Base-by-base conservation (phyloP, 2,888 invertebrate genomes). In the Cephus runcator region DNA sequence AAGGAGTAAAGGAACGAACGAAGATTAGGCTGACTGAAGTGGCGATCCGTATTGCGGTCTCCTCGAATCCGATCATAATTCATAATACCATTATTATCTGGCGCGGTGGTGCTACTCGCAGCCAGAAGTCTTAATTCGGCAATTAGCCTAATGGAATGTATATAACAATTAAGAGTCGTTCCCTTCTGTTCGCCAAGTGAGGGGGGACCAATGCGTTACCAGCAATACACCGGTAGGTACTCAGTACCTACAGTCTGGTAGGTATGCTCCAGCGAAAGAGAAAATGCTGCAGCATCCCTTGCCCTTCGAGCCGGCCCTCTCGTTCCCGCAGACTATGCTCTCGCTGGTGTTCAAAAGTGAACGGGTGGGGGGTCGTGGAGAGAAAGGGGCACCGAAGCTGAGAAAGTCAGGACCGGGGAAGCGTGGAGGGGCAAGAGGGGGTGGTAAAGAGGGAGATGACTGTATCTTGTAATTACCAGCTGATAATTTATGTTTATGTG, bases 401-500 rank as follows among this genome's bases (percentile, higher is more conserved):
- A 76, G 77, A 78, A 79, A 40, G 79, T 74, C 75, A 36, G 77
- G 75, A 69, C 73, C 77, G 81, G 79, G 80, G 79, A 77, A 79
- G 75, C 73, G 79, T 76, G 75, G 77, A 34, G 69, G 71, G 79
- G 73, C 34, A 73, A 74, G 73, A 12, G 71, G 35, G 77, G 73
- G 73, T 30, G 79, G 81, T 79, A 75, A 79, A 80, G 79, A 82
- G 77, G 81, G 79, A 82, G 82, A 85, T 83, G 81, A 84, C 84
- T 89, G 90, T 91, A 90, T 90, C 89, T 90, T 88, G 91, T 91
- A 91, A 91, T 91, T 91, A 91, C 91, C 91, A 91, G 89, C 90
- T 91, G 91, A 91, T 91, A 91, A 91, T 91, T 91, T 91, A 91
- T 91, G 91, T 91, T 91, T 91, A 91, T 91, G 91, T 88, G 90